Conservation (phyloP, 2,113 vertebrate genomes). For the Lasiurus cinereus region DNA sequence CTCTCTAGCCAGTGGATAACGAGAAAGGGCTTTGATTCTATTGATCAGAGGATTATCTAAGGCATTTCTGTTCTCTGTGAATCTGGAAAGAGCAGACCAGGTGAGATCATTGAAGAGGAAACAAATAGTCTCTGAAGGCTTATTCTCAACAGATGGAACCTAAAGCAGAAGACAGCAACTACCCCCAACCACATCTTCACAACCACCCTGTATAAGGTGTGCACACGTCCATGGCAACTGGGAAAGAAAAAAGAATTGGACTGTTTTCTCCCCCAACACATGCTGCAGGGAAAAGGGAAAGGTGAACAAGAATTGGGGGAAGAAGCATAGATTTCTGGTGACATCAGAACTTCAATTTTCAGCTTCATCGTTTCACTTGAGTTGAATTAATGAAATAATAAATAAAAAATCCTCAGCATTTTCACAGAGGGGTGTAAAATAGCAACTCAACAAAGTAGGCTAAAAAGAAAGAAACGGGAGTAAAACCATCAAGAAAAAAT, state of each 20-base stretch:
- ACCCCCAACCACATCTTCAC: background rate
- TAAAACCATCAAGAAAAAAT: background rate
- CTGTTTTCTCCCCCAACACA: background rate
- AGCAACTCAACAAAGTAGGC: background rate
- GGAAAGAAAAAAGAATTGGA: background rate
- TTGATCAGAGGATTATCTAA: slow-evolving; percentile 18
- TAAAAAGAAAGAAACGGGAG: background rate
- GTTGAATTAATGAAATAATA: background rate
- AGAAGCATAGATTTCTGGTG: background rate
- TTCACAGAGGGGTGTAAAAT: background rate
- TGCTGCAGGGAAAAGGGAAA: background rate
- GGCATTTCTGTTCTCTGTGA: slow-evolving; percentile 20
- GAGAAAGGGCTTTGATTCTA: slow-evolving; percentile 15
- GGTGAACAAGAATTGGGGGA: accelerated
- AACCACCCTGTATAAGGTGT: background rate
- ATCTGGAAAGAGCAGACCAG: background rate
- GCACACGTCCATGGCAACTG: accelerated
- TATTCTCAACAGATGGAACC: background rate
- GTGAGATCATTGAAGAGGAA: background rate
- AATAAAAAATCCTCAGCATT: background rate
- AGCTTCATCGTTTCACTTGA: background rate
- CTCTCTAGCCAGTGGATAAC: background rate
- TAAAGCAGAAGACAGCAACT: background rate
- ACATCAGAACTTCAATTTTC: background rate
- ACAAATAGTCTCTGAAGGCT: background rate